These are phyloP conservation scores for Platynereis dumerilii DNA, from an alignment of 2,888 invertebrate genomes.

Conservation along the genomic window DNA sequence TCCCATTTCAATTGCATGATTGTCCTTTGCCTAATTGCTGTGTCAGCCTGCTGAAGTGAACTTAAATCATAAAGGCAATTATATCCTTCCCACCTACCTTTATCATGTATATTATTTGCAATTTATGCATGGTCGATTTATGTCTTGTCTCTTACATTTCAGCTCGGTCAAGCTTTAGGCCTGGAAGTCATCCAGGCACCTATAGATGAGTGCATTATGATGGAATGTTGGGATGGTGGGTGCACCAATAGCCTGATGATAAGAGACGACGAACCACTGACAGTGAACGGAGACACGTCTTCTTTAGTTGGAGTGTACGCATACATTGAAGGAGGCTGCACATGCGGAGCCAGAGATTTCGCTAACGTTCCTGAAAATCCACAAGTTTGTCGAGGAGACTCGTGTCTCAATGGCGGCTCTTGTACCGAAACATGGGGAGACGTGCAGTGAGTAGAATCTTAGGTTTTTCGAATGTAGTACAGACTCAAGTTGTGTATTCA, in stretches of 20 bases:
- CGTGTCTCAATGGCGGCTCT: slow-evolving; percentile 20
- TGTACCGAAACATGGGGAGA: slow-evolving; percentile 17
- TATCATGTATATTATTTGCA: no score
- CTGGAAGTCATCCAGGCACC: slow-evolving; percentile 90
- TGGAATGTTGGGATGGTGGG: slow-evolving; percentile 66
- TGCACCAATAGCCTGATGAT: slow-evolving; percentile 87
- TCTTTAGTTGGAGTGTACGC: slow-evolving; percentile 94
- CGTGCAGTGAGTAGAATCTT: slow-evolving; percentile 2
- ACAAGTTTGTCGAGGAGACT: background rate
- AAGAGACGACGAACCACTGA: slow-evolving; percentile 59
- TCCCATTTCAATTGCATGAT: no score
- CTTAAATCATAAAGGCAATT: no score
- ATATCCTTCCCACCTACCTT: no score
- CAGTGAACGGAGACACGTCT: slow-evolving; percentile 97
- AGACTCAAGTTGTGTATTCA: no score
- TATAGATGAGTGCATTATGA: slow-evolving; percentile 70
- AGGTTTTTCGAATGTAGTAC: no score
- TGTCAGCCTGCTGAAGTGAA: no score
- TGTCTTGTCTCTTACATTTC: no score
- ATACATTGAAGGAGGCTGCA: slow-evolving; percentile 11
- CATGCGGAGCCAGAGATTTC: slow-evolving; percentile 6
- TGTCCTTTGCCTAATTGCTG: no score
- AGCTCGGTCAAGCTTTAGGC: background rate
- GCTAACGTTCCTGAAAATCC: background rate
- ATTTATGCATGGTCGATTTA: no score